phyloP scores from a whole-genome alignment of 2,797 vertebrate species.

The Darevskia nairensis region DNA sequence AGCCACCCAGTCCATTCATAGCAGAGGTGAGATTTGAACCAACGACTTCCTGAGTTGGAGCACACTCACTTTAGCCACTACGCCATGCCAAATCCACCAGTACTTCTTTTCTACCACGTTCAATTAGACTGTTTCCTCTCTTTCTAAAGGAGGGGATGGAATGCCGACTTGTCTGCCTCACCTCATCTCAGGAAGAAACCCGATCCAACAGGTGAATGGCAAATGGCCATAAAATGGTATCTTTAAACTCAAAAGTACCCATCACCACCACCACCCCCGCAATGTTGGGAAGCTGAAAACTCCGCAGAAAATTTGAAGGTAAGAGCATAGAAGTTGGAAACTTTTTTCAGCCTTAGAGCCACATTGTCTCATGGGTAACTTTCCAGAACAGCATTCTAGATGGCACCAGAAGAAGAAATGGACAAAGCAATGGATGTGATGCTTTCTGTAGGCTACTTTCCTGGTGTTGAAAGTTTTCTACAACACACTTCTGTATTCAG shows the following conservation, averaged over 20 bases:
- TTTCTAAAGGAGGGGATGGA: not conserved
- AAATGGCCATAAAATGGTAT: constrained; percentile 45
- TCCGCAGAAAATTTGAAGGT: constrained; percentile 68
- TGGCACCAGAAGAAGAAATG: too few species aligned
- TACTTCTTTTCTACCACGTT: not conserved
- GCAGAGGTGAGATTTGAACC: not conserved
- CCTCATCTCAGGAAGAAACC: not conserved
- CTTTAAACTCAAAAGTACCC: constrained; percentile 38
- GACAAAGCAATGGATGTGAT: too few species aligned
- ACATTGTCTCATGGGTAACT: too few species aligned
- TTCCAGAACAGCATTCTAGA: too few species aligned
- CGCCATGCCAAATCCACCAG: not conserved
- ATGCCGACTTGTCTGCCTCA: not conserved
- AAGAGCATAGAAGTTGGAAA: constrained; percentile 77
- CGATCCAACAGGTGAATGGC: not conserved
- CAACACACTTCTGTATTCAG: too few species aligned
- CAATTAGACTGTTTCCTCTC: not conserved
- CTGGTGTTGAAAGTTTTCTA: too few species aligned
- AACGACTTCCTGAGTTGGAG: not conserved
- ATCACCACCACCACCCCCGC: too few species aligned
- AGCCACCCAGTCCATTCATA: not conserved
- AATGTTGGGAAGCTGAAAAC: constrained; percentile 44
- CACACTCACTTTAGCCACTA: not conserved
- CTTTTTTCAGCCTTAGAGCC: too few species aligned
- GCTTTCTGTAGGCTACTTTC: too few species aligned